phyloP scores from a whole-genome alignment of 2,888 invertebrate species.

The Eumerus sabulonum region DNA sequence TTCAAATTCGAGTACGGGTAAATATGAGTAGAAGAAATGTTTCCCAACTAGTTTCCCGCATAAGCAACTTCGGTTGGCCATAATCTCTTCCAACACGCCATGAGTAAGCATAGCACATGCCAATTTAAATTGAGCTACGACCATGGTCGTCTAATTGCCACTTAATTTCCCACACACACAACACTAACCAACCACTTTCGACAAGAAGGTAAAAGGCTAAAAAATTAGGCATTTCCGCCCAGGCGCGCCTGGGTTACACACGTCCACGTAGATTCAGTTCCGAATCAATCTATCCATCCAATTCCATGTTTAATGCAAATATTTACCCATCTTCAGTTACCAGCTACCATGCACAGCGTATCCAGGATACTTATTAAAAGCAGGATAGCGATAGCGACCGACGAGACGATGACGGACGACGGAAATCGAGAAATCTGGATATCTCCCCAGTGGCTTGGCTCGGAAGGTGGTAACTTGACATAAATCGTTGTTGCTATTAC shows the following conservation, averaged over 20 bases:
- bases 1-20: slow-evolving; percentile 4
- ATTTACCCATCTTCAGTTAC: slow-evolving; percentile 58
- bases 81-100: slow-evolving; percentile 39
- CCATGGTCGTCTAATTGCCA: slow-evolving; percentile 52
- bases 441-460: slow-evolving; percentile 51
- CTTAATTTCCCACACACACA: slow-evolving; percentile 51
- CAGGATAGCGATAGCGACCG: slow-evolving; percentile 41
- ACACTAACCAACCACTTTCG: slow-evolving; percentile 30
- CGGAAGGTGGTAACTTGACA: slow-evolving; percentile 67
- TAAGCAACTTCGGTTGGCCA: slow-evolving; percentile 46
- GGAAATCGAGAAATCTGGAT: too few species aligned
- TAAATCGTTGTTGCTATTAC: slow-evolving; percentile 54
- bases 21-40: slow-evolving; percentile 8
- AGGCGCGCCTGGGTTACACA: not conserved
- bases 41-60: slow-evolving; percentile 26
- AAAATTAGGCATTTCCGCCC: slow-evolving; percentile 54
- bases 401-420: slow-evolving; percentile 24
- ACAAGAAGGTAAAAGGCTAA: slow-evolving; percentile 56
- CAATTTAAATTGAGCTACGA: slow-evolving; percentile 59
- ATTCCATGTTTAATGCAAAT: slow-evolving; percentile 60
- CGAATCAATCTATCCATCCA: slow-evolving; percentile 11
- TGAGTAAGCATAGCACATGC: slow-evolving; percentile 33
- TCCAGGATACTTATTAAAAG: slow-evolving; percentile 41
- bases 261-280: not conserved
- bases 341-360: slow-evolving; percentile 18